phyloP scores from a whole-genome alignment of 2,113 vertebrate species.

The Colius striatus region DNA sequence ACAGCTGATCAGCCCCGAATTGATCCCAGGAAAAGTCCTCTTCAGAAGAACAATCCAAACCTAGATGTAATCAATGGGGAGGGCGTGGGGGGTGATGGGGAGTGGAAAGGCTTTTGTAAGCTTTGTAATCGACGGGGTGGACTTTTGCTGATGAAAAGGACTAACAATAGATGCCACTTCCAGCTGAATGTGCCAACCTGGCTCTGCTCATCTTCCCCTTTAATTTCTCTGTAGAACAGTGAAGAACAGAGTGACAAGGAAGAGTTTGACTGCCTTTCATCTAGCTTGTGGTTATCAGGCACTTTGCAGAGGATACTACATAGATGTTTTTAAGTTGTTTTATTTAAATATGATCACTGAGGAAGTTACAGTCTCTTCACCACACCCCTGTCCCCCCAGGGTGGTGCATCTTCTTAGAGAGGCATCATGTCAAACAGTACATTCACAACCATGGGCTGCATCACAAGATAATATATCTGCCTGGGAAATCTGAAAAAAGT shows the following conservation, averaged over 20 bases:
- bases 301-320: neutral
- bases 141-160: neutral
- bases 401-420: neutral
- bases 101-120: neutral
- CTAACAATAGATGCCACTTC: neutral
- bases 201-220: neutral
- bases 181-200: neutral
- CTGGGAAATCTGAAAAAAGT: constrained; percentile 53
- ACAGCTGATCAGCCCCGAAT: neutral
- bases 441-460: neutral
- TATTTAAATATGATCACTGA: neutral
- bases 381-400: neutral
- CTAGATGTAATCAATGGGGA: neutral
- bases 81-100: no score
- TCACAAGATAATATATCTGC: constrained; percentile 26
- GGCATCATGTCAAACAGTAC: neutral
- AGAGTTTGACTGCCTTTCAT: neutral
- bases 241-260: neutral
- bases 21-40: neutral
- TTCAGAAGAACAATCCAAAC: neutral
- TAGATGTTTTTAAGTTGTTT: neutral
- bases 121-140: neutral
- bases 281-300: neutral
- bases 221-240: neutral
- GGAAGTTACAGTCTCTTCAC: neutral